A percentile compares a stretch with the other conserved stretches of the same genome.
phyloP scores from a whole-genome alignment of 2,888 invertebrate species.

The Isotomurus palustris region DNA sequence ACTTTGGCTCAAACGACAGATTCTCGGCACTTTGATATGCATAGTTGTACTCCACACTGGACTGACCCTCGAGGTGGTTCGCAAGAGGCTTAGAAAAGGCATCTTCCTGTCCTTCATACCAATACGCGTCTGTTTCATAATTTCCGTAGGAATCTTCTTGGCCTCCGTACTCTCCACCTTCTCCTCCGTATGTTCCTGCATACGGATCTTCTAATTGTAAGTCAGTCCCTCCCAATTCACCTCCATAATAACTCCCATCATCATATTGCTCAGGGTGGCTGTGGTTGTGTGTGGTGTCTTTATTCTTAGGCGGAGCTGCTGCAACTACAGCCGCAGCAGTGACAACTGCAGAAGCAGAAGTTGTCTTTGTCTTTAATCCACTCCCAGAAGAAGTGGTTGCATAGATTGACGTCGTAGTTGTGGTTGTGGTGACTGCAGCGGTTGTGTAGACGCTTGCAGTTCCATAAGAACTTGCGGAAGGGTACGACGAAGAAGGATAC shows the following conservation, averaged over 20 bases:
- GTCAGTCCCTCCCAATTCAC: too few relatives aligned
- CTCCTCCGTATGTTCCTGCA: not conserved
- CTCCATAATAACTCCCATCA: not conserved
- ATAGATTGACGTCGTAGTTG: not conserved
- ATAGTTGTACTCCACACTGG: conserved; percentile 66
- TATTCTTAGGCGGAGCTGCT: not conserved
- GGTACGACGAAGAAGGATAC: too few relatives aligned
- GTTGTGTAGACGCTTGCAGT: not conserved
- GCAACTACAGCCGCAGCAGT: not conserved
- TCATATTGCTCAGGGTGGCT: not conserved
- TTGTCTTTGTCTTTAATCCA: too few relatives aligned
- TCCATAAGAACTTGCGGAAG: too few relatives aligned
- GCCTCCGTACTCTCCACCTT: not conserved
- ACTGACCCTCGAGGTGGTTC: conserved; percentile 28
- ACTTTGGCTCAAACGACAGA: conserved; percentile 48
- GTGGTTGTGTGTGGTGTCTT: not conserved
- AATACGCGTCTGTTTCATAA: conserved; percentile 19
- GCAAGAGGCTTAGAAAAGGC: not conserved
- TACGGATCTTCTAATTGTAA: not conserved
- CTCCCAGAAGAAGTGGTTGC: not conserved
- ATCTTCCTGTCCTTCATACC: conserved; percentile 18
- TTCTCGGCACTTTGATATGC: conserved; percentile 67
- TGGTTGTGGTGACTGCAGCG: conserved; percentile 2
- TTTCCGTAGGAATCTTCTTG: conserved; percentile 9
- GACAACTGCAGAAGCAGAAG: not conserved